phyloP scores from a whole-genome alignment of 2,888 invertebrate species.

The Orthosia gothica region DNA sequence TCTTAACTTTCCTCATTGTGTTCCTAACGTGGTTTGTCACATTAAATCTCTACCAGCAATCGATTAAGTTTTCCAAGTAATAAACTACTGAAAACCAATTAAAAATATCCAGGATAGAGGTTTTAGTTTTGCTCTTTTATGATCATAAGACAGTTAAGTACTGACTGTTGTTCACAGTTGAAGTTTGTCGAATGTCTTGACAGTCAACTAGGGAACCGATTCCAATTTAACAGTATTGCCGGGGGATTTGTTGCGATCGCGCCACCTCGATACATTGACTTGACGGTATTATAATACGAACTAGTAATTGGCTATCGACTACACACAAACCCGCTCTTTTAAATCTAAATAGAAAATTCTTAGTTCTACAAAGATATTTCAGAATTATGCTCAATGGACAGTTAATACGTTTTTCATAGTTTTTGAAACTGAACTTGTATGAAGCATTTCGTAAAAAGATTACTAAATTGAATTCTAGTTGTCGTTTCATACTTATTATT shows the following conservation, averaged over 20 bases:
- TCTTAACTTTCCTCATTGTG: slow-evolving; percentile 51
- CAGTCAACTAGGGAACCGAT: slow-evolving; percentile 58
- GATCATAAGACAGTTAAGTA: slow-evolving; percentile 33
- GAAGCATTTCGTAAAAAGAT: slow-evolving; percentile 6
- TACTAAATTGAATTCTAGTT: slow-evolving; percentile 4
- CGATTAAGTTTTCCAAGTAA: slow-evolving; percentile 39
- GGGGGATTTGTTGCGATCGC: slow-evolving; percentile 45
- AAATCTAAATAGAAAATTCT: slow-evolving; percentile 26
- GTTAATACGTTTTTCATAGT: slow-evolving; percentile 21
- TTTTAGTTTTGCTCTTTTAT: no score
- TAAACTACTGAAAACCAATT: slow-evolving; percentile 42
- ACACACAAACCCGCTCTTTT: slow-evolving; percentile 20
- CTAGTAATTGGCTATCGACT: slow-evolving; percentile 49
- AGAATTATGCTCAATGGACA: not conserved
- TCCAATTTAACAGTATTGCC: slow-evolving; percentile 61
- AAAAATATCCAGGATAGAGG: slow-evolving; percentile 28
- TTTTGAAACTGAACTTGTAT: slow-evolving; percentile 13
- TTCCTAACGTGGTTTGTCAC: slow-evolving; percentile 21
- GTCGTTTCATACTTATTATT: slow-evolving; percentile 14
- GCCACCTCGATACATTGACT: slow-evolving; percentile 29
- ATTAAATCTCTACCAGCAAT: slow-evolving; percentile 48
- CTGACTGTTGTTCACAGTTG: slow-evolving; percentile 18
- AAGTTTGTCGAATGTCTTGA: slow-evolving; percentile 54
- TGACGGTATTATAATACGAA: slow-evolving; percentile 30
- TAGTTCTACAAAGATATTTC: not conserved